These are phyloP conservation scores for Cloeon dipterum DNA, from an alignment of 2,888 invertebrate genomes.

Conservation along the genomic window DNA sequence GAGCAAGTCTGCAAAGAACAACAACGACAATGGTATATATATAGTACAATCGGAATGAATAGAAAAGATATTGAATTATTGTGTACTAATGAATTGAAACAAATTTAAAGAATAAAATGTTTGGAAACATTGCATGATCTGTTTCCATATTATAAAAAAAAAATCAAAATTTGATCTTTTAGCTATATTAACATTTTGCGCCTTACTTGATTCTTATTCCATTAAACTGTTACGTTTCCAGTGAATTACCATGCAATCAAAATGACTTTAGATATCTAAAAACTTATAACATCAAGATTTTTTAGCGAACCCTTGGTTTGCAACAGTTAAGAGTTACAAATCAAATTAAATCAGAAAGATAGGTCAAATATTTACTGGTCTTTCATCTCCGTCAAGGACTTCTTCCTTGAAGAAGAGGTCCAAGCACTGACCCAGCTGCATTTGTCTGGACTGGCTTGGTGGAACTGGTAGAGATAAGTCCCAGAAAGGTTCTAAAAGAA, in stretches of 20 bases:
- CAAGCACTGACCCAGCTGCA: conserved; percentile 65
- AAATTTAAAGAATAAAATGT: too few species aligned
- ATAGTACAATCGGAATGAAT: neutral
- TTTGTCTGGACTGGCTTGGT: conserved; percentile 31
- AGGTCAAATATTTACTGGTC: conserved; percentile 36
- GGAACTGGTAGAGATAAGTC: conserved; percentile 79
- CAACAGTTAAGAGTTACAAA: too few species aligned
- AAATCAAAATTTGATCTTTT: too few species aligned
- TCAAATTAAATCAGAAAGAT: neutral
- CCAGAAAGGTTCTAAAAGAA: conserved; percentile 93
- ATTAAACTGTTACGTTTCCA: too few species aligned
- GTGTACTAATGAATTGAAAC: too few species aligned
- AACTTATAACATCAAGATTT: conserved; percentile 1
- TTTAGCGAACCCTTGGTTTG: too few species aligned
- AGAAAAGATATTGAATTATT: too few species aligned
- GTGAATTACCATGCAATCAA: too few species aligned
- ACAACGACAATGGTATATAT: conserved; percentile 4
- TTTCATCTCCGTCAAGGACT: conserved; percentile 83
- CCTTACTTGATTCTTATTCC: too few species aligned
- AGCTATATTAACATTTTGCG: too few species aligned
- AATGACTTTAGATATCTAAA: conserved; percentile 2
- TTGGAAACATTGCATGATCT: too few species aligned
- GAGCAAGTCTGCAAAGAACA: conserved; percentile 61
- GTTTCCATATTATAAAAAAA: too few species aligned
- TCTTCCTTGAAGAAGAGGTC: conserved; percentile 82